Evolutionary conservation across 2,113 vertebrate species (phyloP).

Genomic region (Tachuris rubrigastra): DNA sequence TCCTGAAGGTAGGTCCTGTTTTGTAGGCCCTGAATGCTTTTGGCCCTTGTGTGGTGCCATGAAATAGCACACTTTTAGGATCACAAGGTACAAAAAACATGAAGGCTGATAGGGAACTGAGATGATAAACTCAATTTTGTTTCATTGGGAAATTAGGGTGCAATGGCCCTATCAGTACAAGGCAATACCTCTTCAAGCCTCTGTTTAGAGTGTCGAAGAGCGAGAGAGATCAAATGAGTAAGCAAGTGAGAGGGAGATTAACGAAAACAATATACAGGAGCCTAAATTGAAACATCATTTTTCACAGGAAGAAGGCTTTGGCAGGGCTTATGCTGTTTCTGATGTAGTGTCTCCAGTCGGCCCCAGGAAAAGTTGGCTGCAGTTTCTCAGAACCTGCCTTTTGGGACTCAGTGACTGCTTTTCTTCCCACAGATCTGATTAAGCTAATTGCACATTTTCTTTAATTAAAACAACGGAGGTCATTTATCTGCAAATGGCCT

Average conservation of each 20-base stretch:
- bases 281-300: conserved; percentile 62
- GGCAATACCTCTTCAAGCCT: conserved; percentile 5
- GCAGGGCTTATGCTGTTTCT: conserved; percentile 23
- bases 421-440: conserved; percentile 63
- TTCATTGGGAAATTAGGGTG: conserved; percentile 18
- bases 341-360: conserved; percentile 22
- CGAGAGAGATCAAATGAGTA: conserved; percentile 27
- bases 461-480: conserved; percentile 46
- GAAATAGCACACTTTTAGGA: neutral
- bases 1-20: neutral
- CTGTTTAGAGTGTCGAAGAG: conserved; percentile 18
- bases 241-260: conserved; percentile 38
- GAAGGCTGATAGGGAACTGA: neutral
- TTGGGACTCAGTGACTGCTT: conserved; percentile 52
- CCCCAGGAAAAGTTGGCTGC: conserved; percentile 50
- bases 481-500: conserved; percentile 41
- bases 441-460: conserved; percentile 64
- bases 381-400: conserved; percentile 69
- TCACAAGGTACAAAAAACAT: neutral
- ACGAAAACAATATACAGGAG: conserved; percentile 39
- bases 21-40: neutral
- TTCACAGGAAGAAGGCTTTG: conserved; percentile 44
- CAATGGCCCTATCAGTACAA: neutral
- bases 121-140: neutral
- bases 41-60: neutral